Base-by-base conservation (phyloP, 2,797 vertebrate genomes). In the Salmo trutta region DNA sequence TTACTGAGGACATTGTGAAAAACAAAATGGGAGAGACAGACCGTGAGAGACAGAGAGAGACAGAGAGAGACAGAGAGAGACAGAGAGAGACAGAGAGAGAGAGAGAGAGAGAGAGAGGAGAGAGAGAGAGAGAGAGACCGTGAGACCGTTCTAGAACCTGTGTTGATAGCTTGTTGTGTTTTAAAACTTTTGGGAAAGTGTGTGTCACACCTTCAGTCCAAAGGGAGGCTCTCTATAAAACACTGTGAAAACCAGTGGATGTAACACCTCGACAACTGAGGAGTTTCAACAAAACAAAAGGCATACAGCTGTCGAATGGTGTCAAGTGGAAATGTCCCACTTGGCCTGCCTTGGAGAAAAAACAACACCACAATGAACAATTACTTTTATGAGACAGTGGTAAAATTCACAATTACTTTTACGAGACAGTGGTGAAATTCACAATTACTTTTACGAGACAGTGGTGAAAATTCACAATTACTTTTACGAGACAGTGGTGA, bases 181-280 rank as follows among this genome's bases (percentile, higher is more conserved):
- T 75, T 85, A 80, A 86, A 88, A 86, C 85, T 90, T 87, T 77
- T 76, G 77, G 79, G 82, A 81, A 81, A 47, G 68, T 67, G 73
- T 52, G 66, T 84, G 86, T 88, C 86, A 83, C 89, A 89, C 87
- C 83, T 85, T 73, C 3, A 74, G 84, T 87, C 86, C 84, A 73
- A 85, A 69, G 89, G 87, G 88, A 88, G 62, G 36, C 54, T 75
- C 71, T 75, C 80, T 82, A 82, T 75, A 77, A 82, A 81, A 86
- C 76, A 82, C 83, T 85, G 89, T 82, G n/a, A 85, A 86, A 84
- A 80, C 79, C 84, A 81, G 84, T 73, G 79, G 86, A 89, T 80
- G 84, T 86, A 85, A 90, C 89, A 90, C 89, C 89, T 89, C 68
- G 77, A 82, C 82, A 89, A 79, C 86, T 84, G 87, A 86, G 82